These are phyloP conservation scores for Tretioscincus oriximinensis DNA, from an alignment of 2,113 vertebrate species.

Conservation along the genomic window DNA sequence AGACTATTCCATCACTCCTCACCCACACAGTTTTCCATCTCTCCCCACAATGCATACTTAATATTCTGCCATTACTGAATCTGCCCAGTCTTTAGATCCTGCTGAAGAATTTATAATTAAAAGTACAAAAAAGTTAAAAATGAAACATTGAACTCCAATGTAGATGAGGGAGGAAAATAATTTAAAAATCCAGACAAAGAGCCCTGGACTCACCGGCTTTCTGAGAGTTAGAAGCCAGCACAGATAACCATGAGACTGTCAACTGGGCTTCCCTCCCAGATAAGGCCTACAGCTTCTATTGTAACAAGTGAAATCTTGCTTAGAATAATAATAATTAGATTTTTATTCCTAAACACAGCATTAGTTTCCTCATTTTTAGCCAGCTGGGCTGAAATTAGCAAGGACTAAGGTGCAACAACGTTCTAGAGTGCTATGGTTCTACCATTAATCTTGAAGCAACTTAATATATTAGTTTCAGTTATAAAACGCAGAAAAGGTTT, in stretches of 20 bases:
- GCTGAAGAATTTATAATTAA: no score
- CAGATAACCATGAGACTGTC: no score
- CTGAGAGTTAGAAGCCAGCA: no score
- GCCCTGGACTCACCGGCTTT: no score
- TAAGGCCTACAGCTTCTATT: no score
- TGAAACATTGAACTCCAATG: no score
- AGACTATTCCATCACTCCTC: background rate
- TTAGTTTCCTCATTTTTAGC: background rate
- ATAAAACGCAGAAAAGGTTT: background rate
- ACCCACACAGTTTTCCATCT: background rate
- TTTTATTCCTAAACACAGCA: background rate
- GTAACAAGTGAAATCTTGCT: no score
- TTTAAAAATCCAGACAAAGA: no score
- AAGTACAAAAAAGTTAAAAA: no score
- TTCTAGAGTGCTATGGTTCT: background rate
- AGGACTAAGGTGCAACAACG: background rate
- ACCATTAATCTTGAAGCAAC: background rate
- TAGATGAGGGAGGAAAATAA: no score
- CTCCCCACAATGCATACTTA: background rate
- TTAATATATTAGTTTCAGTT: background rate
- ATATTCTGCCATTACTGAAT: background rate
- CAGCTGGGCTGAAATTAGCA: background rate
- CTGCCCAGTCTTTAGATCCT: background rate
- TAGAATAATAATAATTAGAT: background rate
- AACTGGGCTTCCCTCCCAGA: no score